phyloP scores from a whole-genome alignment of 2,113 vertebrate genomes.

The Lipophrys pholis region DNA sequence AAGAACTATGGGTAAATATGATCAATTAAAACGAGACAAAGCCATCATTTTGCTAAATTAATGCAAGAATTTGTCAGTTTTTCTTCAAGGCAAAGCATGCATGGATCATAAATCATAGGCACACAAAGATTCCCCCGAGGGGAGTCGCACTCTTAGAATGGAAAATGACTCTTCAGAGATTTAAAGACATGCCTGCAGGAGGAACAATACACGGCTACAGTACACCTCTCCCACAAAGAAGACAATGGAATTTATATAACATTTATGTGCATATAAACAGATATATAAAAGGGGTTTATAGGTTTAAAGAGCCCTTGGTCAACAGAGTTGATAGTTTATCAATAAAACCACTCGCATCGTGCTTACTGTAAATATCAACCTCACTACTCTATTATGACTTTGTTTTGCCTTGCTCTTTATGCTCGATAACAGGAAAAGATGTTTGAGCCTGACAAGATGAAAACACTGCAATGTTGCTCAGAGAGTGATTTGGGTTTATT shows the following conservation, averaged over 20 bases:
- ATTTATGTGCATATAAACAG: conserved; percentile 59
- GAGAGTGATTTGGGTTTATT: not conserved
- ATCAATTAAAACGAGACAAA: conserved; percentile 56
- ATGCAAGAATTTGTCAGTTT: conserved; percentile 70
- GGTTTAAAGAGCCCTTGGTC: conserved; percentile 30
- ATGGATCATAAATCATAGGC: conserved; percentile 72
- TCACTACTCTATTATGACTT: not conserved
- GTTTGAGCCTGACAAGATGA: not conserved
- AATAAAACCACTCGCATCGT: conserved; percentile 1
- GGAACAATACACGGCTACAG: conserved; percentile 33
- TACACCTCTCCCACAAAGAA: conserved; percentile 27
- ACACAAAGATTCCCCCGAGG: conserved; percentile 52
- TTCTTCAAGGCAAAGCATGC: conserved; percentile 60
- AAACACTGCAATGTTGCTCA: not conserved
- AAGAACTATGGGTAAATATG: conserved; percentile 30
- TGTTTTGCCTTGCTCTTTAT: not conserved
- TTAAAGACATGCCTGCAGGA: conserved; percentile 62
- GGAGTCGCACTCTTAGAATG: conserved; percentile 50
- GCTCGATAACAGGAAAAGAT: not conserved
- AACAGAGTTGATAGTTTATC: conserved; percentile 34
- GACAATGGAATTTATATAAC: conserved; percentile 47
- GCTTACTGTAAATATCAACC: conserved; percentile 5
- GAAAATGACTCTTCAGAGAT: conserved; percentile 61
- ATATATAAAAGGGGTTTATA: conserved; percentile 44
- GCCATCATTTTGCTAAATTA: conserved; percentile 80